Evolutionary conservation across 2,888 invertebrate species (phyloP).

Genomic region (Coelogynopora nodosa): DNA sequence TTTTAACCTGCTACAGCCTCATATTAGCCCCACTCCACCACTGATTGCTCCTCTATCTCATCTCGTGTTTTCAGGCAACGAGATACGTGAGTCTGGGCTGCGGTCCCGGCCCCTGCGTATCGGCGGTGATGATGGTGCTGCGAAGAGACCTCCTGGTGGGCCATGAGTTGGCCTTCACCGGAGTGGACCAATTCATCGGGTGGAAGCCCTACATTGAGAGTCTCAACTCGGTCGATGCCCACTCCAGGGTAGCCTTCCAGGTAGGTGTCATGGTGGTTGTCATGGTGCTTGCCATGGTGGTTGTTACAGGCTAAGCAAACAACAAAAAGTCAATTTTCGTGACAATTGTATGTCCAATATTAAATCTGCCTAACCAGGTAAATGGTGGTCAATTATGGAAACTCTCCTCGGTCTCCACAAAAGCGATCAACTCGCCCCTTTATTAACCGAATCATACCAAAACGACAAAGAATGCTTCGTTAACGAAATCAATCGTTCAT

Average conservation of each 20-base stretch:
- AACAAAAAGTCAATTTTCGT: not conserved
- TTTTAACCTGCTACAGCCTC: too few species aligned
- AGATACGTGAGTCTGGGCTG: conserved; percentile 22
- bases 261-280: too few species aligned
- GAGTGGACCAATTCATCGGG: conserved; percentile 39
- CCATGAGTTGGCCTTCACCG: not conserved
- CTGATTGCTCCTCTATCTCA: too few species aligned
- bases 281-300: too few species aligned
- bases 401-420: too few species aligned
- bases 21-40: too few species aligned
- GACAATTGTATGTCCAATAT: not conserved
- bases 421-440: too few species aligned
- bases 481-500: too few species aligned
- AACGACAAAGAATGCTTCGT: too few species aligned
- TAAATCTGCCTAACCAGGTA: not conserved
- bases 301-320: not conserved
- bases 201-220: conserved; percentile 8
- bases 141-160: conserved; percentile 2
- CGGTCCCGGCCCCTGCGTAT: conserved; percentile 29
- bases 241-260: not conserved
- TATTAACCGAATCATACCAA: too few species aligned
- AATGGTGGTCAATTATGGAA: not conserved
- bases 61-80: not conserved
- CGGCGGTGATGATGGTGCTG: not conserved
- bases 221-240: conserved; percentile 28